Base-by-base conservation (phyloP, 2,888 invertebrate genomes). In the Drosophila nr. medialis region DNA sequence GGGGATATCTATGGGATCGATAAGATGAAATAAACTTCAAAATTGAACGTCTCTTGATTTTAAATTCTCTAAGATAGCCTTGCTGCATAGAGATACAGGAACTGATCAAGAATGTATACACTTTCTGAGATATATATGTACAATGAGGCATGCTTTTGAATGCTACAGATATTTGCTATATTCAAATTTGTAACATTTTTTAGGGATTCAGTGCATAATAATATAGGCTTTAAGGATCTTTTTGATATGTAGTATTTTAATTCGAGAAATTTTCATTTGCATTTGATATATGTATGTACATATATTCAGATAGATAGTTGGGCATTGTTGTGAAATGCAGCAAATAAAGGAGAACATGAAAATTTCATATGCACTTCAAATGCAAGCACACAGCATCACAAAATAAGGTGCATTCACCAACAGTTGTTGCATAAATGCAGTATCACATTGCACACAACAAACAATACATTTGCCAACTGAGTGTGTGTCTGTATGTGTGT, bases 371-470 rank as follows among this genome's bases (percentile, higher is more conserved):
- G 53, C 51, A 54, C 71, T 50, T 69, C 63, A 72, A 50, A 49
- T 11, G 61, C 30, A 8, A 18, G 24, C 34, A 5, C 36, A 36
- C 24, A 36, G 53, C 34, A 24, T 11, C 24, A 36, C 36, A 34
- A 18, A 45, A 45, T 24, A 45, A 45, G 45, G 45, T 45, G 45
- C 45, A 45, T 45, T 15, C 24, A 27, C 49, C 27, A 63, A 66
- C 62, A 64, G 65, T 74, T 84, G 77, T 72, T 87, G 80, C 75
- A 71, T 76, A 78, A 80, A 89, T 89, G 77, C 81, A 86, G 71
- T 84, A 81, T 80, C 80, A 79, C 66, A 65, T 76, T 79, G 70
- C 60, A 74, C 68, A 86, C 65, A 83, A 67, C 67, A 69, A 29
- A 50, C 65, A 82, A 72, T 66, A 64, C 55, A 67, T 42, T 50